A percentile compares a stretch with the other conserved stretches of the same genome.
These are phyloP conservation scores for Brachypteracias leptosomus DNA, from an alignment of 2,113 vertebrate genomes.

Conservation along the genomic window DNA sequence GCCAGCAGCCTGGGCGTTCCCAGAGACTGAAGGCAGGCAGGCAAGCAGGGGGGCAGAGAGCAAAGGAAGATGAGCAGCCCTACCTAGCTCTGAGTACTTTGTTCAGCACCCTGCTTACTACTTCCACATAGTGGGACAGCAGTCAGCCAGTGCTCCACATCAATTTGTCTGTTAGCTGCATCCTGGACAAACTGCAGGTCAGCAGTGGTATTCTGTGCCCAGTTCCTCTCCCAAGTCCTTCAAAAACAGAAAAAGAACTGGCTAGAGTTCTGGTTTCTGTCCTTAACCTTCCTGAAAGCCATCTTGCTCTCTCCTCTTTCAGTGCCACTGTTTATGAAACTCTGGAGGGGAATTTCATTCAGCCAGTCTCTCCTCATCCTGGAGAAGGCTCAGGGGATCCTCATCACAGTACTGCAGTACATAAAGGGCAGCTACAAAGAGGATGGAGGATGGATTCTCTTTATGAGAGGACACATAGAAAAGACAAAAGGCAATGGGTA, in stretches of 20 bases:
- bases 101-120: neutral
- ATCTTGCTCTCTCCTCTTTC: neutral
- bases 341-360: neutral
- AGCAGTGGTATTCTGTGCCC: neutral
- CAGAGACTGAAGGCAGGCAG: neutral
- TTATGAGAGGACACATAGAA: neutral
- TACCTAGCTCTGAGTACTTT: neutral
- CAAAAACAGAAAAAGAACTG: neutral
- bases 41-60: neutral
- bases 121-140: rapidly evolving
- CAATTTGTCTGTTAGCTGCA: neutral
- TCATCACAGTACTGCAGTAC: neutral
- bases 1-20: neutral
- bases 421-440: neutral
- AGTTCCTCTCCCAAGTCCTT: neutral
- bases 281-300: neutral
- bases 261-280: neutral
- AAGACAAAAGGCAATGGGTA: neutral
- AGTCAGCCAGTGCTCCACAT: neutral
- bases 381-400: neutral
- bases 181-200: neutral
- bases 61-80: neutral
- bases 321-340: neutral
- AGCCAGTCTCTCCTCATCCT: neutral
- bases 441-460: neutral